A percentile compares a stretch with the other conserved stretches of the same genome.
phyloP scores from a whole-genome alignment of 1,140 invertebrate species.

The Pachypsylla venusta region DNA sequence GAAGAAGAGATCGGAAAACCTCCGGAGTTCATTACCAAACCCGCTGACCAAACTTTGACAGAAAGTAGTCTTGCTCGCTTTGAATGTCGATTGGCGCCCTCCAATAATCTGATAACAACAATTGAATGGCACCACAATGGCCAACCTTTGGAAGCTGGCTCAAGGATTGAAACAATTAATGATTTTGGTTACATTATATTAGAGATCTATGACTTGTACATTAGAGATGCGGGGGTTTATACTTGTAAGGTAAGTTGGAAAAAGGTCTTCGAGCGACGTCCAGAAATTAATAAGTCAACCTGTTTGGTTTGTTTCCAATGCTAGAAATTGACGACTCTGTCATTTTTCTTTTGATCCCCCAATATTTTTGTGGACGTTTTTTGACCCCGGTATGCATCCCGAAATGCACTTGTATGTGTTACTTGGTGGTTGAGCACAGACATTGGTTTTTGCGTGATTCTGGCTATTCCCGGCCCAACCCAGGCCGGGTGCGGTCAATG shows the following conservation, averaged over 20 bases:
- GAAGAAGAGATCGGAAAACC: slow-evolving; percentile 75
- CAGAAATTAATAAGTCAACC: no score
- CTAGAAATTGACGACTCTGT: no score
- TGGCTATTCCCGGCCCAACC: no score
- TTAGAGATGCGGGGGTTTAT: slow-evolving; percentile 74
- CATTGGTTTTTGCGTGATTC: no score
- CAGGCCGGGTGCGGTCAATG: no score
- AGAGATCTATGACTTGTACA: slow-evolving; percentile 75
- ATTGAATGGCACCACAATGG: slow-evolving; percentile 98
- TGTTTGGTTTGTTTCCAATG: no score
- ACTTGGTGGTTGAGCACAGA: no score
- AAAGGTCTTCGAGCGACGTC: not conserved
- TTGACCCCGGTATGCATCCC: no score
- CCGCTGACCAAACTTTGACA: slow-evolving; percentile 64
- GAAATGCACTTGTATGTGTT: no score
- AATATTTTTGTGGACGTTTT: no score
- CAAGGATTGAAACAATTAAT: slow-evolving; percentile 77
- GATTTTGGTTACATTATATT: slow-evolving; percentile 89
- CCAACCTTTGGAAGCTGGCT: slow-evolving; percentile 70
- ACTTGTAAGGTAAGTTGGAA: slow-evolving; percentile 60
- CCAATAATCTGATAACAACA: slow-evolving; percentile 79
- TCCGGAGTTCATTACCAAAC: slow-evolving; percentile 81
- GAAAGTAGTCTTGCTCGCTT: slow-evolving; percentile 87
- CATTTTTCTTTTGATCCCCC: no score
- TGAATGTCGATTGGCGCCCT: slow-evolving; percentile 72